Evolutionary conservation across 2,113 vertebrate genomes (phyloP), one percentile per base, ranked within the genome.

Genomic region (Pterocles burchelli): DNA sequence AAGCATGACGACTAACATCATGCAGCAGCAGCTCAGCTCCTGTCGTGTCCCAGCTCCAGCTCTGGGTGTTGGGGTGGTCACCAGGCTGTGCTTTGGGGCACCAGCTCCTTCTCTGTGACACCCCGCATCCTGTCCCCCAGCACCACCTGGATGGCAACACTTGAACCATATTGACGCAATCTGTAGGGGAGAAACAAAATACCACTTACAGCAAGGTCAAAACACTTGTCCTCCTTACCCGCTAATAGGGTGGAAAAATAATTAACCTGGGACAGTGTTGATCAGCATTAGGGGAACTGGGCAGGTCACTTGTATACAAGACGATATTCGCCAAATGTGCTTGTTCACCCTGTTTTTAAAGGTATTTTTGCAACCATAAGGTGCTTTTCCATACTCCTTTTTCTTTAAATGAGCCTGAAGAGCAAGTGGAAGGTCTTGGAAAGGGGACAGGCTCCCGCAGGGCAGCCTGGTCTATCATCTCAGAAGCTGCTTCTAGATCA

Each of bases 181-280:
- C 65, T 78, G 72, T 33, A 59, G 51, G 48, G 93, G 24, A 77
- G 65, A 89, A 95, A 77, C 10, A 73, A 71, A 88, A 77, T 43
- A 59, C 22, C 61, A n/a, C 51, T 84, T 55, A 61, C 8, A 78
- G 34, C 70, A 95, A 89, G 70, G 88, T 93, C 82, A 79, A 85
- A 95, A 24, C 33, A 31, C 48, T 91, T 83, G 51, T 88, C 49
- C 77, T 84, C 28, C 82, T 86, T 88, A 36, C 8, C 5, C 86
- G 34, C 57, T 81, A 54, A 74, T 8, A 20, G 48, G 12, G 34
- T 73, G 48, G 83, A 41, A 63, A 80, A 92, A 90, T 92, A 89
- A 94, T 85, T 88, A 85, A 88, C 29, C 43, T 46, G 36, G 38
- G 41, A 29, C 24, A 54, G 11, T 7, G 66, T 24, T 75, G 49